Evolutionary conservation across 2,113 vertebrate genomes (phyloP).

Genomic region (Acrocephalus arundinaceus): DNA sequence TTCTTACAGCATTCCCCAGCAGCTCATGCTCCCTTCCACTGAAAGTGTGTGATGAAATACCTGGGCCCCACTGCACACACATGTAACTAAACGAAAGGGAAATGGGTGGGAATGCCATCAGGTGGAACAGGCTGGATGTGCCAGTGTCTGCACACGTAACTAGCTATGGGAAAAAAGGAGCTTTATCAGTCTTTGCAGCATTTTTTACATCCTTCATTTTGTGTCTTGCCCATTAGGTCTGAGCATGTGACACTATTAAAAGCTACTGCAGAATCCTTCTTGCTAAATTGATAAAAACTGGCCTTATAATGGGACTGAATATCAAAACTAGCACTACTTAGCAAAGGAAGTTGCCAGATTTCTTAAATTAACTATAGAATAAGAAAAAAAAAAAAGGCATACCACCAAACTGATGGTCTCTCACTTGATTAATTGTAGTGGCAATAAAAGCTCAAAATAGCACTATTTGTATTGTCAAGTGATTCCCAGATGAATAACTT

Average conservation of each 20-base stretch:
- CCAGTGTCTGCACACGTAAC: neutral
- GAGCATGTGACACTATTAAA: neutral
- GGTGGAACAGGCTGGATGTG: neutral
- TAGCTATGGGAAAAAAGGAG: neutral
- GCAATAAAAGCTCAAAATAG: constrained; percentile 45
- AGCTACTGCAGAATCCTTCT: neutral
- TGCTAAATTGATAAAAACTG: neutral
- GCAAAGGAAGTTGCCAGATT: neutral
- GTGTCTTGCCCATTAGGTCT: neutral
- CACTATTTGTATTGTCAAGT: constrained; percentile 50
- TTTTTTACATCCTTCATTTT: neutral
- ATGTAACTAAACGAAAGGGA: neutral
- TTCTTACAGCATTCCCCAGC: neutral
- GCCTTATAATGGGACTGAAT: neutral
- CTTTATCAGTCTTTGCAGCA: neutral
- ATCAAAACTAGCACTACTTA: neutral
- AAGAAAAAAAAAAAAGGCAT: neutral
- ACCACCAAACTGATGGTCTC: neutral
- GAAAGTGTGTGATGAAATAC: neutral
- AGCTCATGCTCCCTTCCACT: neutral
- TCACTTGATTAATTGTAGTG: constrained; percentile 56
- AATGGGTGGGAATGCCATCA: rapidly evolving
- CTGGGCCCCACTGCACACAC: neutral
- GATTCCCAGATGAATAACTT: constrained; percentile 39
- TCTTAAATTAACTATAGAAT: neutral